Evolutionary conservation across 2,113 vertebrate genomes (phyloP).

Genomic region (Hemicordylus capensis): DNA sequence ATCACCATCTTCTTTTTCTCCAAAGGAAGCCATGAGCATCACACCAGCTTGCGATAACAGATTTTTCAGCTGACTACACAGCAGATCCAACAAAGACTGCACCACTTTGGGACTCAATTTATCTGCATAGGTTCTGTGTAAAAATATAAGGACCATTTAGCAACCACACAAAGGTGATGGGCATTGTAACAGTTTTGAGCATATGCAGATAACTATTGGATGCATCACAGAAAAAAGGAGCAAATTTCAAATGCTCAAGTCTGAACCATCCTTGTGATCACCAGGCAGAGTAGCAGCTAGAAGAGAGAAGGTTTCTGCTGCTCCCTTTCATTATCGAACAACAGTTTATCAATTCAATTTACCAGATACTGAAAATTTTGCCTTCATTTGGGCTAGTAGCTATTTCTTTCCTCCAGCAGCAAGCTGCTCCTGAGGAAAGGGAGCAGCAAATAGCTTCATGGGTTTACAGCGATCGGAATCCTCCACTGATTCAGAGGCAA

Average conservation of each 20-base stretch:
- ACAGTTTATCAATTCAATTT: too few species aligned
- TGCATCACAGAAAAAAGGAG: neutral
- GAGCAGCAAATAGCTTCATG: neutral
- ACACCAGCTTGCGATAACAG: slow-evolving; percentile 91
- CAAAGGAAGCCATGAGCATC: slow-evolving; percentile 81
- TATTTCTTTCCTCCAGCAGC: neutral
- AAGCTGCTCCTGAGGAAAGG: too few species aligned
- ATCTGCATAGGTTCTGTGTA: slow-evolving; percentile 90
- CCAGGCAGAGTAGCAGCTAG: neutral
- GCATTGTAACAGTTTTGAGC: neutral
- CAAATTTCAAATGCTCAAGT: too few species aligned
- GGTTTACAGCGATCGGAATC: neutral
- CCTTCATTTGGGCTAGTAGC: neutral
- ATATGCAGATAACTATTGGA: too few species aligned
- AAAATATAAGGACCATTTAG: neutral
- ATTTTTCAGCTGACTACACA: slow-evolving; percentile 97
- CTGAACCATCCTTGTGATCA: neutral
- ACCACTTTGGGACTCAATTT: slow-evolving; percentile 94
- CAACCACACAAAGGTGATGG: neutral
- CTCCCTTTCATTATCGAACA: neutral
- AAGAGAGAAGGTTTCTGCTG: neutral
- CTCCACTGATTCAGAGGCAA: neutral
- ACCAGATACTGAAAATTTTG: too few species aligned
- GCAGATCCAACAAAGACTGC: slow-evolving; percentile 93
- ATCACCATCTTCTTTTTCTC: slow-evolving; percentile 80